Base-by-base conservation (phyloP, 1,140 invertebrate genomes). In the Adoxophyes honmai region DNA sequence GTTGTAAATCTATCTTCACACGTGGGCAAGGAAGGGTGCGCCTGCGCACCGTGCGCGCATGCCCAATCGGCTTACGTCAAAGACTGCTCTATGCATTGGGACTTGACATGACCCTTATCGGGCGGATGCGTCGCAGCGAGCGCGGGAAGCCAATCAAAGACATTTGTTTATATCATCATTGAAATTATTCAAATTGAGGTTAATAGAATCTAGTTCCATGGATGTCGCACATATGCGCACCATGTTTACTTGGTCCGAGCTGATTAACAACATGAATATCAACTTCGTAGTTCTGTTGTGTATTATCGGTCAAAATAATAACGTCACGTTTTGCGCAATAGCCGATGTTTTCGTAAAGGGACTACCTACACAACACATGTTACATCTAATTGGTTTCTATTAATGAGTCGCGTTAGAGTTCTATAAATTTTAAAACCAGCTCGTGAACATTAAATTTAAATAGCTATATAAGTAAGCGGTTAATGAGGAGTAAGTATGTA, bases 151-250 rank as follows among this genome's bases (percentile, higher is more conserved):
- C 76, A 77, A 78, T 82, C 73, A 70, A 66, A 78, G 75, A 81
- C 62, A 78, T 73, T 78, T 82, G 76, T 81, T 81, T 81, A 77
- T 77, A 78, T 75, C 75, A 79, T 73, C 76, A 78, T 78, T 85
- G 77, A 86, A 85, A 78, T 80, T 76, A 82, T 86, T 78, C 64
- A 74, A 84, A 88, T 82, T 80, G 82, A 88, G 82, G 85, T 88
- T 88, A 88, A 86, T 86, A 77, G 73, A 65, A 75, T 78, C 70
- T 79, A 69, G 73, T 79, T 79, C 59, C 74, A 81, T 75, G 78
- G 68, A 77, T 82, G 85, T 85, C 82, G 69, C 81, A 88, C 82
- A 85, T 78, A 84, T 85, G 85, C 74, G 81, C 78, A 66, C 75
- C 81, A 84, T 84, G 79, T 78, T 82, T 82, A 80, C 75, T 68